phyloP scores from a whole-genome alignment of 2,797 vertebrate species.

The Diplodus puntazzo region DNA sequence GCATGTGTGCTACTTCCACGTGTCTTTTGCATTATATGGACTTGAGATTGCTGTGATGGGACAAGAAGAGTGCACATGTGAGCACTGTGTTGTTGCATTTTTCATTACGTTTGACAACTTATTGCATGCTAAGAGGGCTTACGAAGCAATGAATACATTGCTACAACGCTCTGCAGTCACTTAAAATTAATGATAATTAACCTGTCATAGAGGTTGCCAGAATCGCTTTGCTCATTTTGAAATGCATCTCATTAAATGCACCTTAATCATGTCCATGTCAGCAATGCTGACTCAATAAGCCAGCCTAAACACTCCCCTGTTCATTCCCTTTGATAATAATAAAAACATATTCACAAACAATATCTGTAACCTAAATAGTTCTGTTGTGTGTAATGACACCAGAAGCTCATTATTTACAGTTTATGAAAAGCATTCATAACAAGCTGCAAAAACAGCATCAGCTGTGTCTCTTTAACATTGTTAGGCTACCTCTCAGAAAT shows the following conservation, averaged over 20 bases:
- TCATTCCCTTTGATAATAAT: neutral
- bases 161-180: conserved; percentile 1
- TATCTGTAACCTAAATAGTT: neutral
- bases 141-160: conserved; percentile 11
- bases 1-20: neutral
- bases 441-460: conserved; percentile 9
- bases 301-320: neutral
- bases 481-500: neutral
- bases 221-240: conserved; percentile 15
- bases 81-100: conserved; percentile 1
- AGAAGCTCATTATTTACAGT: conserved; percentile 14
- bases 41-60: neutral
- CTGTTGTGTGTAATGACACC: conserved; percentile 6
- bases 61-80: neutral
- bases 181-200: conserved; percentile 33
- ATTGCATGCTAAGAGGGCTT: conserved; percentile 8
- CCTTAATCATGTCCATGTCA: conserved; percentile 31
- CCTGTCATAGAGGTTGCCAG: conserved; percentile 8
- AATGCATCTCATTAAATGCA: conserved; percentile 32
- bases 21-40: neutral
- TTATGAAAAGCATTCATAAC: neutral
- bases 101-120: conserved; percentile 23
- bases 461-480: neutral
- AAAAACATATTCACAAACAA: conserved; percentile 4
- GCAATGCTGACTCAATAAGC: conserved; percentile 6